Percentiles rank a stretch among this genome's conserved stretches.
These are phyloP conservation scores for Leuctra nigra DNA, from an alignment of 2,888 invertebrate species.

Conservation along the genomic window DNA sequence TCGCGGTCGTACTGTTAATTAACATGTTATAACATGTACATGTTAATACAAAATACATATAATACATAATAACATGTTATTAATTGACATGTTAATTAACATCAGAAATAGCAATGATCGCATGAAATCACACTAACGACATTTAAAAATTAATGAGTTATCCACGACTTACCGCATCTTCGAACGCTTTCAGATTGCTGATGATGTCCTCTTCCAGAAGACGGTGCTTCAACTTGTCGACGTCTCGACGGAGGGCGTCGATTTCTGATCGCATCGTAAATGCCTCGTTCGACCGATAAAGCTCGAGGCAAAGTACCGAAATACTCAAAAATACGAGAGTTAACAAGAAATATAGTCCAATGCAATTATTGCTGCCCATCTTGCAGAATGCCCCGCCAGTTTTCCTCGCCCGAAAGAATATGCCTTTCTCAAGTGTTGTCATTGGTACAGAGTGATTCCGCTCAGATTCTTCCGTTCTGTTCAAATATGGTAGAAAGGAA, in stretches of 20 bases:
- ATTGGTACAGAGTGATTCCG: background rate
- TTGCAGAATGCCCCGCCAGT: background rate
- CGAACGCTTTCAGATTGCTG: slow-evolving; percentile 37
- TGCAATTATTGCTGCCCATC: background rate
- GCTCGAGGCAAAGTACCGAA: slow-evolving; percentile 11
- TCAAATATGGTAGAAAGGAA: background rate
- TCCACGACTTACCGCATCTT: slow-evolving; percentile 38
- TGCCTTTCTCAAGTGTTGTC: background rate
- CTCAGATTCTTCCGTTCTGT: background rate
- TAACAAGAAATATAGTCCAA: background rate
- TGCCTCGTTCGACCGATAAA: background rate
- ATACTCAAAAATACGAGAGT: slow-evolving; percentile 5
- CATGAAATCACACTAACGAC: too few species aligned
- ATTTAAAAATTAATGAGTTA: too few species aligned
- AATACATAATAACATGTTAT: too few species aligned
- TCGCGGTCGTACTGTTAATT: too few species aligned
- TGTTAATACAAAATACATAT: too few species aligned
- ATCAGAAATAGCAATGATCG: too few species aligned
- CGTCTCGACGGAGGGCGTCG: slow-evolving; percentile 30
- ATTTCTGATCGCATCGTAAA: background rate
- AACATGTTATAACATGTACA: too few species aligned
- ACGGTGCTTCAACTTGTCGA: slow-evolving; percentile 36
- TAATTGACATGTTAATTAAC: too few species aligned
- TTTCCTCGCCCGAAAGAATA: background rate
- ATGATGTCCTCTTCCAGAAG: slow-evolving; percentile 36